These are phyloP conservation scores for Myiotriccus ornatus DNA, from an alignment of 2,797 vertebrate genomes.

Conservation along the genomic window DNA sequence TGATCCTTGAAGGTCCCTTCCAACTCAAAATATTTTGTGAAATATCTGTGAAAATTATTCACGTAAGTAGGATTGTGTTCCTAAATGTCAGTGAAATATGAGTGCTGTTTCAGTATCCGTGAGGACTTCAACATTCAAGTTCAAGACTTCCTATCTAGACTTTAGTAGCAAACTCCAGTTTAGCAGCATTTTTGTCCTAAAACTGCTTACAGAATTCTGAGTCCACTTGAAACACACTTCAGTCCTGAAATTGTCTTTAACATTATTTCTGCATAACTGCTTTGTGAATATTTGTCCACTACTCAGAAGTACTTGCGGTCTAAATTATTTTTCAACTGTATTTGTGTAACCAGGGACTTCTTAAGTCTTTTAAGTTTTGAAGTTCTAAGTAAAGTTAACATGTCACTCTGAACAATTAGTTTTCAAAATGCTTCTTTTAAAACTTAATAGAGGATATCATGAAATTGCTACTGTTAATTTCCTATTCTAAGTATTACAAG, in stretches of 20 bases:
- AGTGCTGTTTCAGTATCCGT: background rate
- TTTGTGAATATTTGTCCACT: background rate
- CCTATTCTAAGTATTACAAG: background rate
- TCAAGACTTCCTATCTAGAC: background rate
- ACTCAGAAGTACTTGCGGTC: background rate
- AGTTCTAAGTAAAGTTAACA: background rate
- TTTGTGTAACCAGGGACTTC: background rate
- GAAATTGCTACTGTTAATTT: background rate
- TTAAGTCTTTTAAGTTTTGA: background rate
- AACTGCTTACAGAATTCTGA: background rate
- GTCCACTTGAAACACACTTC: background rate
- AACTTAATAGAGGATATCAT: background rate
- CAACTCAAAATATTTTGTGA: background rate
- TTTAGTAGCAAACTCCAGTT: background rate
- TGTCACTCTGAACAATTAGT: background rate
- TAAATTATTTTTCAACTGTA: background rate
- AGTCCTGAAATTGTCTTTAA: background rate
- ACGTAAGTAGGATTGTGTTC: background rate
- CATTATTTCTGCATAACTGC: background rate
- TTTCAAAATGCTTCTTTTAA: background rate
- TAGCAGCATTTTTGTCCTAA: background rate
- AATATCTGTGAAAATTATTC: background rate
- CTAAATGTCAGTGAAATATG: background rate
- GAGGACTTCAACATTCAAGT: background rate
- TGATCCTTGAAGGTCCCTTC: background rate